Base-by-base conservation (phyloP, 92 coral and sea anemone species). In the Chrysogorgia sp. region DNA sequence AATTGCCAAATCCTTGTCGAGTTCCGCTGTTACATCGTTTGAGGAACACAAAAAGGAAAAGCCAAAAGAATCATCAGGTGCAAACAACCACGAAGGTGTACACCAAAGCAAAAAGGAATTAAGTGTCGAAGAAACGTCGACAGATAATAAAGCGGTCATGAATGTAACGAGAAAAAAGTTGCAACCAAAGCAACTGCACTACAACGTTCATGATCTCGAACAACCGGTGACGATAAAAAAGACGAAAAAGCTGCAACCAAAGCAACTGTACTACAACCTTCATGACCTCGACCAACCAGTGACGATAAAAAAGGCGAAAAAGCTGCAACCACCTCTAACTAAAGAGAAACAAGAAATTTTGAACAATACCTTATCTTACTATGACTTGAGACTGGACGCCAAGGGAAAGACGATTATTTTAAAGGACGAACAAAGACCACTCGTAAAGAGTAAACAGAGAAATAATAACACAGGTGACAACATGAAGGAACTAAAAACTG, bases 231-330 rank as follows among this genome's bases (percentile, higher is more conserved):
- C 22, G 5, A 47, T 69, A 25, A 69, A 49, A 30, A 7, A 53
- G 48, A n/a, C n/a, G 53, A 50, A 69, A 26, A 49, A 69, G 14
- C 60, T 12, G 19, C 40, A 69, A 10, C 71, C 71, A 14, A 64
- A 64, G 37, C 45, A 49, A 25, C 24, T 9, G 19, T 69, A 23
- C 40, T 49, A 69, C 31, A 49, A 69, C 47, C 23, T 47, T 17
- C 31, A 69, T 22, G 76, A 69, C 28, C 33, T 49, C 20, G 76
- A 69, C 40, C 24, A 49, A n/a, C 76, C 76, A 49, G 60, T 69
- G 37, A 69, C 22, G 5, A 47, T 69, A 25, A 69, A 49, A 30
- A 7, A 53, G 48, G 14, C n/a, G 53, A 50, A 69, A 26, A 49
- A 69, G 14, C 60, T 12, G 19, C 40, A 69, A 69, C n/a, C 6